Base-by-base conservation (phyloP, 1,140 invertebrate species). In the Heliconius himera region DNA sequence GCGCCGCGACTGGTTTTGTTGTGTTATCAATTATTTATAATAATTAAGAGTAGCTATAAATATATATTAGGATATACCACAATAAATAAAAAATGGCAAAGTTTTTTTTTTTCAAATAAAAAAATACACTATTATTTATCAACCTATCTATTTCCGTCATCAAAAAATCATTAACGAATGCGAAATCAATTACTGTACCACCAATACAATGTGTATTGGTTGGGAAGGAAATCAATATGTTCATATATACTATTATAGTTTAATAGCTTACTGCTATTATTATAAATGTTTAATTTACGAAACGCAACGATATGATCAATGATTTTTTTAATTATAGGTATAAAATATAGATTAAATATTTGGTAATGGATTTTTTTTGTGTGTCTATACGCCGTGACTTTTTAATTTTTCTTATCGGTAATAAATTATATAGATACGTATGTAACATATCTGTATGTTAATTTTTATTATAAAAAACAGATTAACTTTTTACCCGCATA, bases 211-310 rank as follows among this genome's bases (percentile, higher is more conserved):
- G 1, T 11, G 26, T 66, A 60, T 18, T 22, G 9, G 11, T 26
- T 66, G 11, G 9, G 13, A 66, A 66, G 60, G 60, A 66, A 66
- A 66, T 29, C 26, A 16, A 66, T 29, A 22, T 26, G 26, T 66
- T 66, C 60, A 66, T 22, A 66, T 66, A 66, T n/a, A n/a, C n/a
- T n/a, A n/a, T 13, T 3, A 16, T 26, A 66, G 22, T 66, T 3
- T 29, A 26, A 66, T 66, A 29, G 60, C 60, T 66, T 26, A 66
- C 60, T 66, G 11, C 60, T 66, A 66, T 66, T 66, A 60, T 60
- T 22, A 66, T 66, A 66, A 60, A 60, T n/a, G 56, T 29, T 66
- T 29, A 66, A 66, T 29, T 66, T 66, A 18, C 60, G 13, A 66
- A 22, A 16, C 60, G 22, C 11, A 66, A 29, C 26, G 13, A 66